Evolutionary conservation across 2,888 invertebrate species (phyloP).

Genomic region (Pseudoips prasinana): DNA sequence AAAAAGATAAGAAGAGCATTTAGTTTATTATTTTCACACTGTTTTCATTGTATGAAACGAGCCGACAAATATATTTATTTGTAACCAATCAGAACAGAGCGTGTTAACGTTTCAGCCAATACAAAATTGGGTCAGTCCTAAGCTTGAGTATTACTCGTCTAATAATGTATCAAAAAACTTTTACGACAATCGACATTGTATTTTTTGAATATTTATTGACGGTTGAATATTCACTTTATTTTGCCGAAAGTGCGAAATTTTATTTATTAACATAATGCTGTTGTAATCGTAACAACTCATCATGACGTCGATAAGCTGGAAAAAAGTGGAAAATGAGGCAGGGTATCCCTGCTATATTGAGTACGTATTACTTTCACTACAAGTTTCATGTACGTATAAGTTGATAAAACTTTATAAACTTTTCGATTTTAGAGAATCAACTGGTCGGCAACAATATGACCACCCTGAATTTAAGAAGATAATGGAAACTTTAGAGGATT

Average conservation of each 20-base stretch:
- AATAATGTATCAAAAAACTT: conserved; percentile 6
- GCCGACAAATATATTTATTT: background rate
- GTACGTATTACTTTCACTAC: conserved; percentile 70
- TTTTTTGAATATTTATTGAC: conserved; percentile 51
- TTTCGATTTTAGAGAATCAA: conserved; percentile 67
- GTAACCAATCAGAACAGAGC: conserved; percentile 8
- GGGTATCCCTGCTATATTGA: conserved; percentile 83
- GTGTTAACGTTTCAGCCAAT: conserved; percentile 2
- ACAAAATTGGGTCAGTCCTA: background rate
- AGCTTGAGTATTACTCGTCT: conserved; percentile 8
- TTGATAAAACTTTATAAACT: background rate
- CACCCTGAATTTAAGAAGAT: conserved; percentile 83
- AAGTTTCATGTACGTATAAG: background rate
- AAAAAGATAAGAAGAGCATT: too few species aligned
- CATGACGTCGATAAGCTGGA: conserved; percentile 70
- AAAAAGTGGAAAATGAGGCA: conserved; percentile 82
- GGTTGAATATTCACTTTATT: conserved; percentile 34
- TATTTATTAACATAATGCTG: conserved; percentile 7
- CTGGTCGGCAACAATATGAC: conserved; percentile 78
- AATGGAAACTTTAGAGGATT: conserved; percentile 81
- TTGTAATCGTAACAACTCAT: conserved; percentile 7
- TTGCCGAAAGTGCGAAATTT: conserved; percentile 3
- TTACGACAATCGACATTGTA: conserved; percentile 6
- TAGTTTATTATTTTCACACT: too few species aligned
- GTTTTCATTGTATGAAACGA: conserved; percentile 2